phyloP scores from a whole-genome alignment of 2,888 invertebrate species.

The Clitarchus hookeri region DNA sequence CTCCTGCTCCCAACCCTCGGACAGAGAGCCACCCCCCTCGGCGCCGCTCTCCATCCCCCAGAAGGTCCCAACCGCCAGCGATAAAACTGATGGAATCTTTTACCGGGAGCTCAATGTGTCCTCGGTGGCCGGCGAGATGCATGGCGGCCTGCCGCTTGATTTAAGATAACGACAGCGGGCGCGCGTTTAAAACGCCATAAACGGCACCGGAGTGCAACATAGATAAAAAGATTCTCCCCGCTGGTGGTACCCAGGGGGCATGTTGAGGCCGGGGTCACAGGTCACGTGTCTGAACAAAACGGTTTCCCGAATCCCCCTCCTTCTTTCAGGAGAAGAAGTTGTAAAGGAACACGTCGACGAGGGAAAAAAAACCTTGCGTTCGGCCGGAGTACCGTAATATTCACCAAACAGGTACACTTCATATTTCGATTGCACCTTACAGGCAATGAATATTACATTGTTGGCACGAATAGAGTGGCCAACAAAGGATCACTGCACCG shows the following conservation, averaged over 20 bases:
- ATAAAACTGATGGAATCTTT: conserved; percentile 28
- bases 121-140: conserved; percentile 16
- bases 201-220: conserved; percentile 21
- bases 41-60: not conserved
- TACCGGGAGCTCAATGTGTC: conserved; percentile 25
- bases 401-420: too few species aligned
- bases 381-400: too few species aligned
- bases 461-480: too few species aligned
- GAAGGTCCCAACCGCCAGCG: conserved; percentile 11
- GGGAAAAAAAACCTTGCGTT: not conserved
- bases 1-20: not conserved
- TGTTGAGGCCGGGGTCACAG: not conserved
- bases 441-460: too few species aligned
- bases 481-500: too few species aligned
- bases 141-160: conserved; percentile 22
- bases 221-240: conserved; percentile 21
- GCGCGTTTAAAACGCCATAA: conserved; percentile 24
- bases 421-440: too few species aligned
- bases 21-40: not conserved
- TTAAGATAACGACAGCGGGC: conserved; percentile 24
- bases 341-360: not conserved
- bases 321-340: not conserved
- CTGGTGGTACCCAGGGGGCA: not conserved
- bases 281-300: conserved; percentile 14
- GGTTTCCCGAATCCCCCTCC: not conserved